These are phyloP conservation scores for Malurus melanocephalus DNA, from an alignment of 2,113 vertebrate genomes.

Conservation along the genomic window DNA sequence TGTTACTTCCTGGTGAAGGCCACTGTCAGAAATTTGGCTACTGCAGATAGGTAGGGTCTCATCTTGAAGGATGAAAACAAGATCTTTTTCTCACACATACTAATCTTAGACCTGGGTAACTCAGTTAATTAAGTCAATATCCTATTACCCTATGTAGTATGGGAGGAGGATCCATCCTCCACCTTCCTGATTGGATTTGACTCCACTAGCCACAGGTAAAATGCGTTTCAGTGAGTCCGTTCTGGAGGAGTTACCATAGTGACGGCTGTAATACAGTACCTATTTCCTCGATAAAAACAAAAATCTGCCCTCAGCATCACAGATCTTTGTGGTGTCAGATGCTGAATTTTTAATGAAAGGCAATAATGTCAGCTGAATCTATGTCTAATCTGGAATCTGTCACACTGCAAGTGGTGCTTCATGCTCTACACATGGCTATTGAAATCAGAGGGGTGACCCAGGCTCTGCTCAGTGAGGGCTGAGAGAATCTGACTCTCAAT, in stretches of 20 bases:
- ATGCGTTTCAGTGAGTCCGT: background rate
- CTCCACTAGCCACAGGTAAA: conserved; percentile 23
- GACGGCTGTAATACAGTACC: background rate
- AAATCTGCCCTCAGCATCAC: conserved; percentile 18
- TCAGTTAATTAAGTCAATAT: background rate
- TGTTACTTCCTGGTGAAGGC: background rate
- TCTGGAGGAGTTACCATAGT: conserved; percentile 46
- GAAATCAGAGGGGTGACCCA: background rate
- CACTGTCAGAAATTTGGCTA: background rate
- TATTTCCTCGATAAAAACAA: conserved; percentile 21
- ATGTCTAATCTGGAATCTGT: background rate
- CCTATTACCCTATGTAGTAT: background rate
- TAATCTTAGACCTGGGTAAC: background rate
- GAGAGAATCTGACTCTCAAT: background rate
- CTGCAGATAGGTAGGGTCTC: background rate
- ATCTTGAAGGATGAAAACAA: background rate
- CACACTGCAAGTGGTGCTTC: background rate
- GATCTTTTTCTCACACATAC: background rate
- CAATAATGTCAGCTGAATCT: background rate
- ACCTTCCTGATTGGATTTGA: conserved; percentile 30
- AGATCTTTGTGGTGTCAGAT: background rate
- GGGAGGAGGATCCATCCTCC: background rate
- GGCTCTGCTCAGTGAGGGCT: background rate
- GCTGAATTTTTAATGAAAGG: conserved; percentile 29
- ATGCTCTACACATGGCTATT: background rate